Evolutionary conservation across 2,113 vertebrate species (phyloP).

Genomic region (Aphelocoma coerulescens): DNA sequence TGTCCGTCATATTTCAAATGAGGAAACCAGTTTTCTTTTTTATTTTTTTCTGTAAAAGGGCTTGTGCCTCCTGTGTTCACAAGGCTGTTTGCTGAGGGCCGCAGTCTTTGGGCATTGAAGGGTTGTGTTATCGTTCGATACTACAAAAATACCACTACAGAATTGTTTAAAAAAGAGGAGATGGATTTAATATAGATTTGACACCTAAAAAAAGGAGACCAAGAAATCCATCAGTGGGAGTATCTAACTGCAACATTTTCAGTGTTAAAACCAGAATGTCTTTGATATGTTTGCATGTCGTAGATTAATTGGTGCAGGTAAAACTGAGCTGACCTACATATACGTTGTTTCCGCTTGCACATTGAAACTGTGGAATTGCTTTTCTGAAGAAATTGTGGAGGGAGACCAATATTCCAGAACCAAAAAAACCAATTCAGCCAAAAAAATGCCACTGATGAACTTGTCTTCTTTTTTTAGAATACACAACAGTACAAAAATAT

Average conservation of each 20-base stretch:
- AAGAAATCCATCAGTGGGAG: slow-evolving; percentile 29
- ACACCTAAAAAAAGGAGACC: slow-evolving; percentile 73
- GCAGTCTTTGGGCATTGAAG: slow-evolving; percentile 99
- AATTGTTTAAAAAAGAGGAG: slow-evolving; percentile 53
- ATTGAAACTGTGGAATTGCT: not conserved
- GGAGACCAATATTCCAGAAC: not conserved
- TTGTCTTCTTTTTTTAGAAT: slow-evolving; percentile 73
- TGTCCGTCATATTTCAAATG: not conserved
- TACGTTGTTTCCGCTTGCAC: not conserved
- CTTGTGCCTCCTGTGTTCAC: slow-evolving; percentile 78
- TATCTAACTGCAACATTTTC: not conserved
- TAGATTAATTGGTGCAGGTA: not conserved
- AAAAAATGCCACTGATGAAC: slow-evolving; percentile 16
- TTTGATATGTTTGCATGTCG: not conserved
- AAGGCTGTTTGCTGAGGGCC: slow-evolving; percentile 92
- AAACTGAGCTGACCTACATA: not conserved
- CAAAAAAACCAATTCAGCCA: not conserved
- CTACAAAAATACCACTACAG: slow-evolving; percentile 70
- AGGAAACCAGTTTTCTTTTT: slow-evolving; percentile 41
- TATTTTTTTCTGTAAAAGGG: slow-evolving; percentile 76
- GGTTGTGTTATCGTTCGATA: slow-evolving; percentile 83
- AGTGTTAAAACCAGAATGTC: not conserved
- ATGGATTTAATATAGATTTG: slow-evolving; percentile 55
- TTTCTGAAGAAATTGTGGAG: not conserved
- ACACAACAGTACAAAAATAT: slow-evolving; percentile 62